A percentile compares a stretch with the other conserved stretches of the same genome.
Conservation (phyloP, 2,797 vertebrate species). For the Sciurus vulgaris region DNA sequence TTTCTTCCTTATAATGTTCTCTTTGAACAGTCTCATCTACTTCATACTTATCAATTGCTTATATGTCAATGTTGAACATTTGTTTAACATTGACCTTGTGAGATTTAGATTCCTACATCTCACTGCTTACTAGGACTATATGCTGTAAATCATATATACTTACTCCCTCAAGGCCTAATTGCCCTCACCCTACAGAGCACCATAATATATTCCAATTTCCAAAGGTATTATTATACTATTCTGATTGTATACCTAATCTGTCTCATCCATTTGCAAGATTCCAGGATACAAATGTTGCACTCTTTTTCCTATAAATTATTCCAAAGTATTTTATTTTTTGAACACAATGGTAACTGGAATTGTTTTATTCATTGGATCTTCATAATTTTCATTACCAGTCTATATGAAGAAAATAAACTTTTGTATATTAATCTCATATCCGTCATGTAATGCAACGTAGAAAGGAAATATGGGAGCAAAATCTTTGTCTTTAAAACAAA, state of each 20-base stretch:
- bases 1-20: not conserved
- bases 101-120: not conserved
- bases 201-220: not conserved
- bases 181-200: not conserved
- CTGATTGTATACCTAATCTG: not conserved
- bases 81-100: not conserved
- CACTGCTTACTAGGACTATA: not conserved
- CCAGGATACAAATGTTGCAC: not conserved
- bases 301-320: not conserved
- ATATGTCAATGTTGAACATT: not conserved
- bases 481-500: not conserved
- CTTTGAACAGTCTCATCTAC: not conserved
- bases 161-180: not conserved
- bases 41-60: not conserved
- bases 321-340: not conserved
- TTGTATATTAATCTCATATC: not conserved
- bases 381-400: not conserved
- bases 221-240: not conserved
- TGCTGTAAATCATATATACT: not conserved
- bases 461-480: not conserved
- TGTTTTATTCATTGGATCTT: not conserved
- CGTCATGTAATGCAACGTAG: not conserved
- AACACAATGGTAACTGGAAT: not conserved
- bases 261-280: not conserved
- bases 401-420: not conserved